A percentile compares a stretch with the other conserved stretches of the same genome.
Conservation (phyloP, 2,797 vertebrate species). For the Eulemur rubriventer region DNA sequence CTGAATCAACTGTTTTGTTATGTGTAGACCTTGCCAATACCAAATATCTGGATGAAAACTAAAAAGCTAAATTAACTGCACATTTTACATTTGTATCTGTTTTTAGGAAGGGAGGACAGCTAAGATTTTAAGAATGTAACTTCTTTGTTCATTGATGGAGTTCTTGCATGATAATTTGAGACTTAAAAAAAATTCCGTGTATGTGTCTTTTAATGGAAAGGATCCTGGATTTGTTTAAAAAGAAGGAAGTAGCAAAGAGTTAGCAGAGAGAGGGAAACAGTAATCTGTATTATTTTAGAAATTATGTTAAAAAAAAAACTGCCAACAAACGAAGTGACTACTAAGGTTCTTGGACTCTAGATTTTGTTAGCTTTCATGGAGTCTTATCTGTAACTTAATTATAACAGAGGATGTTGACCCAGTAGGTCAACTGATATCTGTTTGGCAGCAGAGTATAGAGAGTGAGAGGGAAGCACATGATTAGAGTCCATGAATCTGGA, state of each 20-base stretch:
- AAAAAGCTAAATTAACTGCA: background rate
- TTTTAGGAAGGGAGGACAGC: background rate
- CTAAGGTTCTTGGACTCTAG: background rate
- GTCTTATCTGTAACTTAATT: background rate
- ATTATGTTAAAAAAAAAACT: background rate
- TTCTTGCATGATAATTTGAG: background rate
- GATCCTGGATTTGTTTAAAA: background rate
- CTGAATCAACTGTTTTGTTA: slow-evolving; percentile 59
- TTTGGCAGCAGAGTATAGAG: background rate
- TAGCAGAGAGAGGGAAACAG: background rate
- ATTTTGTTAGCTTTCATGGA: background rate
- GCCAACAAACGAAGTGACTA: background rate
- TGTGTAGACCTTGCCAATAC: background rate
- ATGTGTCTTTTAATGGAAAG: background rate
- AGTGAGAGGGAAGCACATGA: accelerated
- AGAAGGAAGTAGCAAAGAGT: background rate
- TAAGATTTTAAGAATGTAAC: background rate
- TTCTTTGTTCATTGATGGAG: background rate
- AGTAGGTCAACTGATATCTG: background rate
- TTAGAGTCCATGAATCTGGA: background rate
- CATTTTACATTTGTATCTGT: background rate
- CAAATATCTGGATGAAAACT: slow-evolving; percentile 33
- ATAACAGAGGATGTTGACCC: background rate
- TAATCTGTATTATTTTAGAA: background rate
- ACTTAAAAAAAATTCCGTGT: background rate